phyloP scores from a whole-genome alignment of 1,140 invertebrate species.

The Drosophila dunni region DNA sequence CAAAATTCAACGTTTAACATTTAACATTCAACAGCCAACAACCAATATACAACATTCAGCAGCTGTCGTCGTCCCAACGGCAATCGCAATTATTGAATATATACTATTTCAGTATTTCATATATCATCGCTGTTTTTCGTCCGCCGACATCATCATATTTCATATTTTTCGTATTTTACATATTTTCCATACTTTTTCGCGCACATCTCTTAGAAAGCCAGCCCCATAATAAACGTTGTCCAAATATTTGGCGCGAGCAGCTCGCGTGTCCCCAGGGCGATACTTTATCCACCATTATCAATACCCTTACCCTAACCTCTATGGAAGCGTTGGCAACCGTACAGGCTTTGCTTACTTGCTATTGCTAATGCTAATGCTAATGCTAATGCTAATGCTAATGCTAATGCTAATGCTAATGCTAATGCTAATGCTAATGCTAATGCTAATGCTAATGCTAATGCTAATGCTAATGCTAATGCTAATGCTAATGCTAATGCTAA shows the following conservation, averaged over 20 bases:
- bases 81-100: conserved; percentile 76
- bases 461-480: no score
- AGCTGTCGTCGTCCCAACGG: conserved; percentile 50
- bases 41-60: background rate
- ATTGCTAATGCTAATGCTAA: background rate
- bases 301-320: background rate
- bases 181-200: background rate
- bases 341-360: background rate
- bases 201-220: conserved; percentile 41
- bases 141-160: conserved; percentile 11
- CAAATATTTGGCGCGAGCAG: conserved; percentile 74
- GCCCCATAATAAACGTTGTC: conserved; percentile 56
- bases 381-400: background rate
- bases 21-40: background rate
- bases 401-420: background rate
- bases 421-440: background rate
- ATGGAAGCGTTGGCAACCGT: background rate
- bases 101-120: conserved; percentile 43
- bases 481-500: no score
- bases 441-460: background rate
- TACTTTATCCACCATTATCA: background rate
- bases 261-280: conserved; percentile 59
- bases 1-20: background rate
- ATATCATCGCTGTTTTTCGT: conserved; percentile 13
- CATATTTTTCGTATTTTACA: conserved; percentile 21